These are phyloP conservation scores for Rhynchomys soricoides DNA, from an alignment of 2,113 vertebrate species.

Conservation along the genomic window DNA sequence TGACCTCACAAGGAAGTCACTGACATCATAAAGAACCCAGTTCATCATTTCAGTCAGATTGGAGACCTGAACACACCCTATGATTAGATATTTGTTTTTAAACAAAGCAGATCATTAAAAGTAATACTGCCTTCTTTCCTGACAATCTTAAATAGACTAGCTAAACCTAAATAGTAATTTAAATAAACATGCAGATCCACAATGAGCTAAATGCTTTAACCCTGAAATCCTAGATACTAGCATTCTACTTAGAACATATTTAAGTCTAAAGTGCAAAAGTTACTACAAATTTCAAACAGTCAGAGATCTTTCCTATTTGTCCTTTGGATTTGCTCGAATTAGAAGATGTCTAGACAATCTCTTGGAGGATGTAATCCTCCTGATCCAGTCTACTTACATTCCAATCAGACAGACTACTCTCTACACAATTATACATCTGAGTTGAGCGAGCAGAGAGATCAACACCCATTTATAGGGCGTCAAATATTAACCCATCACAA, in stretches of 20 bases:
- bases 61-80: constrained; percentile 12
- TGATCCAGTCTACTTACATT: constrained; percentile 63
- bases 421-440: neutral
- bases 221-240: neutral
- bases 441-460: neutral
- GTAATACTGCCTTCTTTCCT: constrained; percentile 40
- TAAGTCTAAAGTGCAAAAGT: neutral
- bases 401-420: constrained; percentile 21
- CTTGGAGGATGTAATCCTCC: neutral
- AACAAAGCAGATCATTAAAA: constrained; percentile 68
- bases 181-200: constrained; percentile 45
- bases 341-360: neutral
- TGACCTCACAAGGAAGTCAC: neutral
- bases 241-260: neutral
- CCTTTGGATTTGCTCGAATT: neutral
- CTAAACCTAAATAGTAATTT: constrained; percentile 25
- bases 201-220: constrained; percentile 9
- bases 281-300: constrained; percentile 22
- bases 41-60: constrained; percentile 24
- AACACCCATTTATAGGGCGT: neutral
- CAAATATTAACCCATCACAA: neutral
- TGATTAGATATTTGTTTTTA: constrained; percentile 55
- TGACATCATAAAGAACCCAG: constrained; percentile 70
- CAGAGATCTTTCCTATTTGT: constrained; percentile 20
- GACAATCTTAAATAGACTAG: constrained; percentile 40